Conservation (phyloP, 2,888 invertebrate species). For the Tipula unca region DNA sequence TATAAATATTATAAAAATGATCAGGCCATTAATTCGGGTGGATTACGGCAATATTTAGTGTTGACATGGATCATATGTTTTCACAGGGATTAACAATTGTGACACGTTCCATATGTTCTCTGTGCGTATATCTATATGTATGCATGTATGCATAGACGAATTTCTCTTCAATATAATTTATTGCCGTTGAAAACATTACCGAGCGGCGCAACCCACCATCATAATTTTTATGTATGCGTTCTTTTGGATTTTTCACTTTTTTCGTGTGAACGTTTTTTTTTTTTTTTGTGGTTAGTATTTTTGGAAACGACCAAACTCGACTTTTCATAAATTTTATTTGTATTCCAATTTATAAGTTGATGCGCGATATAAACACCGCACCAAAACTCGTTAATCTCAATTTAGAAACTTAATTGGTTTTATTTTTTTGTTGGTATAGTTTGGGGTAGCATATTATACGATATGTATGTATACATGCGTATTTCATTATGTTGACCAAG, state of each 20-base stretch:
- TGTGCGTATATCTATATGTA: neutral
- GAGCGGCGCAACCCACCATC: neutral
- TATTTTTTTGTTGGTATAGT: neutral
- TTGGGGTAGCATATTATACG: neutral
- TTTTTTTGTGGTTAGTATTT: neutral
- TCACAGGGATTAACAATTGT: neutral
- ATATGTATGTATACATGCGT: neutral
- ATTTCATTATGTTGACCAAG: neutral
- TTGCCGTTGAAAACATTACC: neutral
- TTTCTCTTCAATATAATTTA: neutral
- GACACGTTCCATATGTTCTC: neutral
- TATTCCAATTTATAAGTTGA: neutral
- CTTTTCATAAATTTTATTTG: neutral
- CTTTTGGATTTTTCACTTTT: neutral
- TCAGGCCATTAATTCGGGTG: neutral
- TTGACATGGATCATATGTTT: slow-evolving; percentile 8
- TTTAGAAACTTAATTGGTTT: neutral
- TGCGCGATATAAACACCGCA: neutral
- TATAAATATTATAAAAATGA: neutral
- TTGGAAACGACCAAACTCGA: neutral
- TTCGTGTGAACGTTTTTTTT: neutral
- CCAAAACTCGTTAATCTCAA: slow-evolving; percentile 1
- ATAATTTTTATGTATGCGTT: no score
- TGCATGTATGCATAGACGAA: neutral
- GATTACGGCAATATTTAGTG: neutral